Base-by-base conservation (phyloP, 92 coral and sea anemone genomes). In the Epizoanthus ramosus region DNA sequence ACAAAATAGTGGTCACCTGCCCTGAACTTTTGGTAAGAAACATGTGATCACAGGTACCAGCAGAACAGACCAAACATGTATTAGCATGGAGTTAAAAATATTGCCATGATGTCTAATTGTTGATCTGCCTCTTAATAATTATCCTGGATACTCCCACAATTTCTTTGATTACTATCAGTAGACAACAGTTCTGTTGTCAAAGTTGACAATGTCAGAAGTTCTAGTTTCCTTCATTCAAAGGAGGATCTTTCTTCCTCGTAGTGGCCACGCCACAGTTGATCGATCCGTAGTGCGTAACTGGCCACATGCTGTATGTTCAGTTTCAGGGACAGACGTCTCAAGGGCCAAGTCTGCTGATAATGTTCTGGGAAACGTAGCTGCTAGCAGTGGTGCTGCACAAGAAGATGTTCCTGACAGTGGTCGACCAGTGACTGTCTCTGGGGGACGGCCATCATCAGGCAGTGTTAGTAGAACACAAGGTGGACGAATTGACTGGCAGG, bases 401-500 rank as follows among this genome's bases (percentile, higher is more conserved):
- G 52, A 75, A 5, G 89, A 91, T 7, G 63, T 58, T 8, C 68
- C 88, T 3, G 88, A 85, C 64, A 45, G 84, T 56, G 90, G 50
- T 25, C 43, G 37, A 2, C 60, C 73, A 13, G 41, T 53, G 15
- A 64, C 37, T 28, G 39, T 3, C 61, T n/a, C 64, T 39, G 64
- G 67, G 25, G 24, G 52, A 65, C 85, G 67, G 45, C 68, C 33
- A 5, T 35, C 86, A n/a, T 21, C 80, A 83, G 80, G 37, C 21
- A 59, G 47, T 10, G 17, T 43, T 21, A 77, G 68, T 33, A 92
- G 89, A 21, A 64, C 61, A 22, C 66, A 63, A 10, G 89, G 87
- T 3, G 93, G 93, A 84, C 90, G 84, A 84, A 89, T 97, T 66
- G 99, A 97, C 50, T 97, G 99, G 99, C 84, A 89, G 69, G 88